Base-by-base conservation (phyloP, 2,888 invertebrate genomes). In the Micoletzkya japonica region DNA sequence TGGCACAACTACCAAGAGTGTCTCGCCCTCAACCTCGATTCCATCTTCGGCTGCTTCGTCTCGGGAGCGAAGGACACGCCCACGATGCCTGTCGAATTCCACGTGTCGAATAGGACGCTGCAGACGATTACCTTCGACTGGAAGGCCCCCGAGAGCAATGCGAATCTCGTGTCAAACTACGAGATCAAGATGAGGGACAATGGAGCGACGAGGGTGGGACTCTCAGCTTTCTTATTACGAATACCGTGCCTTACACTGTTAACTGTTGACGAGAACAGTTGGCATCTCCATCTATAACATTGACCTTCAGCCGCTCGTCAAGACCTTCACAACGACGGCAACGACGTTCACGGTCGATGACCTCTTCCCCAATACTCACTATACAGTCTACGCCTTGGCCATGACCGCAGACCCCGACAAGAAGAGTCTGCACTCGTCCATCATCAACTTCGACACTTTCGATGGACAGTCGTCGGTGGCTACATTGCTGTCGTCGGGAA, bases 21-120 rank as follows among this genome's bases (percentile, higher is more conserved):
- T 63, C 73, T 83, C 36, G 74, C 77, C 30, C 54, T 81, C 50
- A 85, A 85, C 58, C 57, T 80, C 10, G 68, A 58, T 1, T 36
- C 77, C 32, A 79, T 85, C 66, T 85, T 78, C 70, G 50, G 52
- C 10, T 85, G 85, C 69, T 71, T 82, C 17, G 52, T 60, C 24
- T 69, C 69, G 1, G 80, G 83, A 34, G 81, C 82, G 70, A 36
- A 37, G 30, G 58, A 57, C 39, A 72, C 72, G 36, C 85, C 84
- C 0, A 71, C 80, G 2, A 70, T 69, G 17, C 85, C 84, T 10
- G 68, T 57, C 0, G 59, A 76, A 24, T 54, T 76, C 0, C 14
- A 32, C 36, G 52, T 76, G 2, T 44, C 50, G 0, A 49, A 54
- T 2, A 72, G 66, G 30, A 66, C 59, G 0, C 37, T 59, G 10